These are phyloP conservation scores for Leptosomus discolor DNA, from an alignment of 2,113 vertebrate species.

Conservation along the genomic window DNA sequence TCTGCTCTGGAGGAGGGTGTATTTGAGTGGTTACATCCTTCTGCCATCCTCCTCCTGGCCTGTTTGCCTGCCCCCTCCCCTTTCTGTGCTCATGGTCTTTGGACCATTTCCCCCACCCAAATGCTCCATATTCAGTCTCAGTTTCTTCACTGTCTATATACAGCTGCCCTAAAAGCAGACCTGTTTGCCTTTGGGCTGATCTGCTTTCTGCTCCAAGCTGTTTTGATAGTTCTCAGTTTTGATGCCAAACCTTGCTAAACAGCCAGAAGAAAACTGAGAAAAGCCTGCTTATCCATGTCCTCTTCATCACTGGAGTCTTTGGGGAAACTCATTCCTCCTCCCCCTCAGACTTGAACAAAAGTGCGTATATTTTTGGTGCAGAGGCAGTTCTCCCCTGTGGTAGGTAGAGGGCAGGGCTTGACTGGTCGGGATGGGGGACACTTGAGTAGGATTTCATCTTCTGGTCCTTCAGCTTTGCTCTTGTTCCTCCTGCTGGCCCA, in stretches of 20 bases:
- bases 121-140: fast-evolving
- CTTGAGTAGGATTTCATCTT: background rate
- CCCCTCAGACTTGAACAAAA: background rate
- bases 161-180: background rate
- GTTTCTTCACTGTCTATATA: background rate
- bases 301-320: background rate
- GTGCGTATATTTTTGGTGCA: background rate
- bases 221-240: background rate
- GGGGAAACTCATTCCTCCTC: background rate
- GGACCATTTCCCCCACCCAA: background rate
- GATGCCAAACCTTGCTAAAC: background rate
- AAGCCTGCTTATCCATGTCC: background rate
- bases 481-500: background rate
- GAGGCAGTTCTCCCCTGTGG: background rate
- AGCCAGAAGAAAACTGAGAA: background rate
- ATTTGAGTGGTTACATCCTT: background rate
- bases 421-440: background rate
- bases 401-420: slow-evolving; percentile 44
- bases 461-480: background rate
- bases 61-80: background rate
- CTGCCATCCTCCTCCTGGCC: background rate
- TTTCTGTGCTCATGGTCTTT: background rate
- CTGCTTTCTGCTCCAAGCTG: background rate
- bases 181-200: background rate
- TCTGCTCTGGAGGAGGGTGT: background rate